Evolutionary conservation across 2,113 vertebrate genomes (phyloP).

Genomic region (Pipa parva): DNA sequence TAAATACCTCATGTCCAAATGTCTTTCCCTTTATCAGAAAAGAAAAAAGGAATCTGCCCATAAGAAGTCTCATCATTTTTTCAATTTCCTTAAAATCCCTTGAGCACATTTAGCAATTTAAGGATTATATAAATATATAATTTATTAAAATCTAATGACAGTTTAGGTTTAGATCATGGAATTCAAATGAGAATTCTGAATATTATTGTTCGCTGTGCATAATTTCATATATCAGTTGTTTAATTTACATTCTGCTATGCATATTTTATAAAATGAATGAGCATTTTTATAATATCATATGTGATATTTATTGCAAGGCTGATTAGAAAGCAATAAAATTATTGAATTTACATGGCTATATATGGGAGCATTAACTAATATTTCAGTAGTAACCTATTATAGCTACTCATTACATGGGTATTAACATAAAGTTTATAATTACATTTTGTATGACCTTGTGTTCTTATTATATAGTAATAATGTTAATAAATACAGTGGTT

Average conservation of each 20-base stretch:
- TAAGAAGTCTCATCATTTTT: conserved; percentile 38
- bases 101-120: conserved; percentile 37
- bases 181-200: conserved; percentile 31
- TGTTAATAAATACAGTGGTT: no score
- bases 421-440: no score
- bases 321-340: no score
- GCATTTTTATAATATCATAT: neutral
- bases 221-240: conserved; percentile 27
- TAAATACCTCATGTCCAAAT: conserved; percentile 33
- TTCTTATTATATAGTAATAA: no score
- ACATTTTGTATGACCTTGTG: no score
- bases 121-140: conserved; percentile 41
- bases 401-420: no score
- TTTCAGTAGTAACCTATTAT: no score
- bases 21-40: conserved; percentile 38
- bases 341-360: no score
- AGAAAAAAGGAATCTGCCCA: conserved; percentile 31
- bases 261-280: neutral
- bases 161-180: conserved; percentile 33
- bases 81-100: conserved; percentile 37
- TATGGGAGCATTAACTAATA: no score
- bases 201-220: conserved; percentile 32
- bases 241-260: neutral
- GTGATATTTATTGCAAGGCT: neutral
- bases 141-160: conserved; percentile 41